These are phyloP conservation scores for Crotalus viridis DNA, from an alignment of 2,113 vertebrate genomes.

Conservation along the genomic window DNA sequence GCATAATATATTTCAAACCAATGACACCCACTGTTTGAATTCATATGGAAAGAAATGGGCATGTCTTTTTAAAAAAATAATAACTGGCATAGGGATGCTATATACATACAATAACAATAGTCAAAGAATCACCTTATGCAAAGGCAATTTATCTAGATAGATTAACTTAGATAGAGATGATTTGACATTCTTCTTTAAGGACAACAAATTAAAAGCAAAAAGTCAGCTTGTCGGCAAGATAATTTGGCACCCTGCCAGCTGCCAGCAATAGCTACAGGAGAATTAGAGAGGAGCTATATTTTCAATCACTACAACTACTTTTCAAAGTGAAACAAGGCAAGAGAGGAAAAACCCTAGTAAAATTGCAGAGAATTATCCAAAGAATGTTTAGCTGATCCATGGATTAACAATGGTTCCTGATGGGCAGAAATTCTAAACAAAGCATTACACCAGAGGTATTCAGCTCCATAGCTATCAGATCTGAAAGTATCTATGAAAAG, in stretches of 20 bases:
- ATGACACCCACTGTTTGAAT: slow-evolving; percentile 12
- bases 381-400: background rate
- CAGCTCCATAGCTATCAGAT: background rate
- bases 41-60: background rate
- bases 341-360: background rate
- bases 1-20: background rate
- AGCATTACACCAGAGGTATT: background rate
- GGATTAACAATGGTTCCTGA: background rate
- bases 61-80: background rate
- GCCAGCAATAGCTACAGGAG: background rate
- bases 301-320: background rate
- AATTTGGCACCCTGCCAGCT: background rate
- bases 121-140: background rate
- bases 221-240: background rate
- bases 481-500: background rate
- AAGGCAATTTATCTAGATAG: background rate
- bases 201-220: background rate
- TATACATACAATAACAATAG: background rate
- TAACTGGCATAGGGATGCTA: background rate
- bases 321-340: background rate
- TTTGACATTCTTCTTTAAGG: background rate
- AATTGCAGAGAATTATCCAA: background rate
- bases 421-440: background rate
- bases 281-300: background rate
- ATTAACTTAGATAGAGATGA: background rate